Evolutionary conservation across 2,888 invertebrate genomes (phyloP).

Genomic region (Clostera curtula): DNA sequence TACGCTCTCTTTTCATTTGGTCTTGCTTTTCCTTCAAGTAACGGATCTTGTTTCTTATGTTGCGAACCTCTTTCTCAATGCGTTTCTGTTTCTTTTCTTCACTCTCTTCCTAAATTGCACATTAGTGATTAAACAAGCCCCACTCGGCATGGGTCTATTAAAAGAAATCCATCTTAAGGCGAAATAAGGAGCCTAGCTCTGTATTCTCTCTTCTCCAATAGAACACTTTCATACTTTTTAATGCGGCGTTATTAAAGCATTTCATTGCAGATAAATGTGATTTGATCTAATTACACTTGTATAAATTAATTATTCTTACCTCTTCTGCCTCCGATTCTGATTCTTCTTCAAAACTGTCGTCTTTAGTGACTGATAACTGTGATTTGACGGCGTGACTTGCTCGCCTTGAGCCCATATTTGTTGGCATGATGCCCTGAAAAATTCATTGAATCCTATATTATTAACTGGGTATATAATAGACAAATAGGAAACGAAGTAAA

Average conservation of each 20-base stretch:
- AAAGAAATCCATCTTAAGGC: no score
- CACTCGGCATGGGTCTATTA: no score
- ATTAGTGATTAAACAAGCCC: no score
- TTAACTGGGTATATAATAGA: no score
- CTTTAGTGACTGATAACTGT: conserved; percentile 68
- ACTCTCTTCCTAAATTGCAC: conserved; percentile 63
- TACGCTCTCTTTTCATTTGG: conserved; percentile 86
- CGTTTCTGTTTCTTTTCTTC: conserved; percentile 77
- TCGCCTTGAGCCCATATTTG: conserved; percentile 61
- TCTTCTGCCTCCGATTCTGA: conserved; percentile 71
- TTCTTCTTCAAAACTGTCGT: conserved; percentile 71
- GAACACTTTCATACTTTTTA: no score
- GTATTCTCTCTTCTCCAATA: no score
- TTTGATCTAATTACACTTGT: not conserved
- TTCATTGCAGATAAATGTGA: not conserved
- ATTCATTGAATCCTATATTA: no score
- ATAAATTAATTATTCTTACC: conserved; percentile 30
- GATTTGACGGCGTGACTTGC: conserved; percentile 68
- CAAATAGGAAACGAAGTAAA: not conserved
- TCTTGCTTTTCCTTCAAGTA: conserved; percentile 82
- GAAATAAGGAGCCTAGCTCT: no score
- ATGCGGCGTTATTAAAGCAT: no score
- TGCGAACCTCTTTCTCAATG: conserved; percentile 77
- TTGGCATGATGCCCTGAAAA: conserved; percentile 65
- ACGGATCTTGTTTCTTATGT: conserved; percentile 79